Conservation (phyloP, 1,140 invertebrate species). For the Eumaeus atala region DNA sequence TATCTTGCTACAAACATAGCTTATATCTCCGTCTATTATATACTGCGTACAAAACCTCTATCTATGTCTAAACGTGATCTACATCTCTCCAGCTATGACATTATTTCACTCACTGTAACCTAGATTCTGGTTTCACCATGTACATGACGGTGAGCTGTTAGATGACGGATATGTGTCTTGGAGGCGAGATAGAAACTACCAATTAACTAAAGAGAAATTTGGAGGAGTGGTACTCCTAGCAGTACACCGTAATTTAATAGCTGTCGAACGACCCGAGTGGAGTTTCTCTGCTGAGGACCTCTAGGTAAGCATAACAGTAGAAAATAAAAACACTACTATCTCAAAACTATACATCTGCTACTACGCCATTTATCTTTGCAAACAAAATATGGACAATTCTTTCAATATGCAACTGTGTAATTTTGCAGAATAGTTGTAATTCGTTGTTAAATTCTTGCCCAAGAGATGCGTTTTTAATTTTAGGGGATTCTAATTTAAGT, state of each 20-base stretch:
- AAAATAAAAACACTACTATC: background rate
- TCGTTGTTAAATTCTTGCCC: constrained; percentile 12
- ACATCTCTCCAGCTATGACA: too few relatives aligned
- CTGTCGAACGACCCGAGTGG: background rate
- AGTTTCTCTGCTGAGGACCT: background rate
- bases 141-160: too few relatives aligned
- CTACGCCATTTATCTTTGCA: constrained; percentile 17
- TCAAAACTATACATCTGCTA: constrained; percentile 15
- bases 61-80: too few relatives aligned
- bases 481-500: constrained; percentile 21
- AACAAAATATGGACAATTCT: constrained; percentile 14
- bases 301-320: background rate
- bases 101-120: too few relatives aligned
- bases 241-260: background rate
- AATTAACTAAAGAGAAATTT: background rate
- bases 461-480: constrained; percentile 17
- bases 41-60: too few relatives aligned
- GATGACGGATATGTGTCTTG: too few relatives aligned
- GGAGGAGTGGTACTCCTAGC: background rate
- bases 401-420: constrained; percentile 14
- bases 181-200: background rate
- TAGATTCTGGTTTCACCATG: too few relatives aligned
- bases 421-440: constrained; percentile 13
- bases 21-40: too few relatives aligned
- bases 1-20: too few relatives aligned